phyloP scores from a whole-genome alignment of 92 coral and sea anemone genomes.

The Chrysogorgia sp. region DNA sequence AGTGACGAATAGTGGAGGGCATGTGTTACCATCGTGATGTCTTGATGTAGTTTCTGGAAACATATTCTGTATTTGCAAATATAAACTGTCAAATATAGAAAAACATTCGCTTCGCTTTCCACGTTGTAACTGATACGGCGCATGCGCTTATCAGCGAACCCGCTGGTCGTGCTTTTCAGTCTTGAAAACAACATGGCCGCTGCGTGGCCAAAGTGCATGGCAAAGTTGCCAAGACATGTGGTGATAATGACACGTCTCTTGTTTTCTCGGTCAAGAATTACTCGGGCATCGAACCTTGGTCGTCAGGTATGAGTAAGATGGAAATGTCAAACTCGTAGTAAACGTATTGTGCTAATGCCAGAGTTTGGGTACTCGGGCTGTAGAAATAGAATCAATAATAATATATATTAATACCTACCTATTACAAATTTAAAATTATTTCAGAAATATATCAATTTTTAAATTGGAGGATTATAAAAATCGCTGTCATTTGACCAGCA shows the following conservation, averaged over 20 bases:
- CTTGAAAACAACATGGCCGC: no score
- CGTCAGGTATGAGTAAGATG: slow-evolving; percentile 15
- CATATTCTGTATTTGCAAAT: background rate
- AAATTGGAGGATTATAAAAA: no score
- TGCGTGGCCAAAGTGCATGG: background rate
- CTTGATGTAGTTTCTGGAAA: background rate
- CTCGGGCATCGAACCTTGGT: background rate
- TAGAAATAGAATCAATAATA: no score
- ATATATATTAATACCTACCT: no score
- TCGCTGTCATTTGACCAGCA: no score
- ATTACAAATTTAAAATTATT: no score
- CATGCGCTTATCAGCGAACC: background rate
- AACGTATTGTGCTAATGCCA: no score
- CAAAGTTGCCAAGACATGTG: background rate
- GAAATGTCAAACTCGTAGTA: no score
- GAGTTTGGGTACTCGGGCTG: no score
- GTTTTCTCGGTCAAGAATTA: slow-evolving; percentile 1
- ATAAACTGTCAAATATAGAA: background rate
- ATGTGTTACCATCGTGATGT: background rate
- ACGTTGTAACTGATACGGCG: background rate
- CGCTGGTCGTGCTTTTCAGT: no score
- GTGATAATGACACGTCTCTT: background rate
- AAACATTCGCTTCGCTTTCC: background rate
- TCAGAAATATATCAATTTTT: no score
- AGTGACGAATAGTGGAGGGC: slow-evolving; percentile 1